Evolutionary conservation across 2,797 vertebrate species (phyloP), one percentile per base, ranked within the genome.

Genomic region (Sebastiscus albofasciatus): DNA sequence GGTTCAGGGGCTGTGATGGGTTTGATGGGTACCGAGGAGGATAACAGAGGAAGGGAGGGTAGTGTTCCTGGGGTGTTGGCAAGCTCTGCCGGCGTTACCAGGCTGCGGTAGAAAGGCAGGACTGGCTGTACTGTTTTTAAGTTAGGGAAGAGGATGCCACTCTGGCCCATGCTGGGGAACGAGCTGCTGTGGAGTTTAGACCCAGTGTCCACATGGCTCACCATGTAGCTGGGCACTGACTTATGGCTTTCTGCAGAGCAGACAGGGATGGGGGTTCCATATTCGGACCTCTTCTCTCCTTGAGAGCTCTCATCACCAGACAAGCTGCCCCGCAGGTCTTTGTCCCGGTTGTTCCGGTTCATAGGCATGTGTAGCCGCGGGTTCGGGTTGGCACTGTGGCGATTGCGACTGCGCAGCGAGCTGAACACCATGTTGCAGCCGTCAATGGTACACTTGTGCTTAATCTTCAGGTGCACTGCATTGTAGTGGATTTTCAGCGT

Each of bases 361-460:
- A 99, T 99, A 1, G 99, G 98, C 98, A 99, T 99, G 89, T 99
- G 99, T 60, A 99, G 96, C 62, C 99, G 95, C 0, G 99, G 99
- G 92, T 99, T 99, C 0, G 98, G 99, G 92, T 99, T 99, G 27
- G 99, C 98, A 13, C 99, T 99, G 6, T 99, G 99, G 20, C 99
- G 97, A 91, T 99, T 99, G 61, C 99, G 97, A 88, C 99, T 99
- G 12, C 99, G 94, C 83, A 99, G 72, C 0, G 98, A 99, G 88
- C 99, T 99, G 67, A 99, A 99, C 0, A 99, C 98, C 99, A 99
- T 99, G 90, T 99, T 99, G 85, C 99, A 99, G 69, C 99, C 99
- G 58, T 98, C 97, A 0, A 99, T 97, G 27, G 98, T 99, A 88
- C 99, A 99, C 82, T 97, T 97, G 85, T 99, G 98, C 87, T 99